Evolutionary conservation across 1,140 invertebrate species (phyloP).

Genomic region (Bombus superbus): DNA sequence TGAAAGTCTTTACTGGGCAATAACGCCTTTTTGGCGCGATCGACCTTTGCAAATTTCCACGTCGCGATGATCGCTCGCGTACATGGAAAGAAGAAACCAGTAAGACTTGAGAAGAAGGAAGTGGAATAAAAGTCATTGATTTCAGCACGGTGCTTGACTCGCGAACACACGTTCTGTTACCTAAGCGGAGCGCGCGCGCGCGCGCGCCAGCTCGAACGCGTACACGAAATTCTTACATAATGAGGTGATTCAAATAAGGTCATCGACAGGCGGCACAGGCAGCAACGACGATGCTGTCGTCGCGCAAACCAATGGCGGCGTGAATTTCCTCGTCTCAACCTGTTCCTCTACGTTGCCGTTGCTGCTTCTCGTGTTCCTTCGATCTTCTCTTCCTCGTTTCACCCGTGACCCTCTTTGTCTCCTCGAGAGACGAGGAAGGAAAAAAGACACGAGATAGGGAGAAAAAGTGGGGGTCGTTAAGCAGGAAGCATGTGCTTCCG

Average conservation of each 20-base stretch:
- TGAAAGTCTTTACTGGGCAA: background rate
- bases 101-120: background rate
- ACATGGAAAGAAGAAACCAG: background rate
- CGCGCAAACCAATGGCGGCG: background rate
- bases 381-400: background rate
- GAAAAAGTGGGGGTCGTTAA: constrained; percentile 23
- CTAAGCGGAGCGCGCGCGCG: background rate
- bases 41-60: background rate
- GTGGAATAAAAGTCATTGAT: background rate
- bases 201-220: background rate
- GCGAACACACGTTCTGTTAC: background rate
- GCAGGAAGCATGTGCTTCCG: constrained; percentile 68
- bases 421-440: background rate
- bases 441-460: too few relatives aligned
- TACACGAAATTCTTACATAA: constrained; percentile 19
- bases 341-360: background rate
- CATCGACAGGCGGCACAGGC: constrained; percentile 1
- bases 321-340: background rate
- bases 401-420: constrained; percentile 12
- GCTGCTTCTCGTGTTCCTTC: background rate
- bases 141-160: background rate
- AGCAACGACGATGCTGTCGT: background rate
- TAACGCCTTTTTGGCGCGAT: background rate
- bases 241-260: constrained; percentile 9
- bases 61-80: background rate